Evolutionary conservation across 2,797 vertebrate species (phyloP), one percentile per base, ranked within the genome.

Genomic region (Nyctalus aviator): DNA sequence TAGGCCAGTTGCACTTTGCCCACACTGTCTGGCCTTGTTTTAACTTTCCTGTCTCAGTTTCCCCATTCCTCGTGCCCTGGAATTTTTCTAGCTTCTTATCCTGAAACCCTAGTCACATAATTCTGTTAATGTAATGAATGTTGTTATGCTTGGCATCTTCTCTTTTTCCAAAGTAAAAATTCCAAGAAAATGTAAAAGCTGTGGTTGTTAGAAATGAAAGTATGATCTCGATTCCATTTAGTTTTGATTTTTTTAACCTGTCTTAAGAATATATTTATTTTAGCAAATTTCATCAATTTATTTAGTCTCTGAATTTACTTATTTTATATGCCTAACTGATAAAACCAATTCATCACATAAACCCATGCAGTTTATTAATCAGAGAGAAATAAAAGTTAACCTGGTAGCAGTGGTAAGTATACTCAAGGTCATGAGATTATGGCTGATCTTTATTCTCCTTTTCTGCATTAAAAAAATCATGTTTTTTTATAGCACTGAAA

Each of bases 311-410:
- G 6, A 75, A 87, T 94, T 88, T 88, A 68, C 55, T 84, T 93
- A 64, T 41, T 77, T 6, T 76, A 0, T 18, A 53, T 77, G 30
- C 20, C 53, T 30, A 73, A 68, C 30, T 79, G 23, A 53, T 95
- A 79, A 83, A 79, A 95, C 27, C 27, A 62, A 18, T 83, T 95
- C 71, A 50, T 84, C 41, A 78, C 32, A 72, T 91, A 90, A 90
- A 85, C 5, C 25, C 15, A 8, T 92, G 2, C 4, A 92, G 20
- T 6, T 95, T 83, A 91, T 72, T 64, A 94, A 9, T 78, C 44
- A 73, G 46, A 94, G 17, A 79, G 87, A 62, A 87, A 83, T 78
- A 84, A 84, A 92, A 90, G 25, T 69, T 94, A 78, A 92, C 25
- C 62, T 55, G 50, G 68, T 95, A 75, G 44, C 17, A 93, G 1